Base-by-base conservation (phyloP, 2,888 invertebrate species). In the Thecophora atra region DNA sequence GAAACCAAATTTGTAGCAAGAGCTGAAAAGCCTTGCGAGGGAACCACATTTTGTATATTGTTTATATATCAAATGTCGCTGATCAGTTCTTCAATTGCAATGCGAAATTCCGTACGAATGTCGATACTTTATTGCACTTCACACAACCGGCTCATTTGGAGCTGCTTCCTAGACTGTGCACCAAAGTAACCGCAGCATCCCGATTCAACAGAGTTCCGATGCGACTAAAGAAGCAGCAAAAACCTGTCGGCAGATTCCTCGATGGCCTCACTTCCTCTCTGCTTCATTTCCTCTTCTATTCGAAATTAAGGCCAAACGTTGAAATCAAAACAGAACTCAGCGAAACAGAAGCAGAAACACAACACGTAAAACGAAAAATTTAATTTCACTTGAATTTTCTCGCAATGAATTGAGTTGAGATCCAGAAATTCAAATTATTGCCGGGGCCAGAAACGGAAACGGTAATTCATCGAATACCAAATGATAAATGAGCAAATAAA, bases 281-380 rank as follows among this genome's bases (percentile, higher is more conserved):
- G 74, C 72, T 76, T 76, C 75, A 75, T 78, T 79, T 78, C 78
- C 78, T 75, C 72, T 77, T 79, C 78, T 78, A 78, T 76, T 79
- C 75, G 47, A 76, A 78, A 78, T 78, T 78, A 78, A 76, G 77
- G 77, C 74, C 78, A 77, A 76, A 74, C 66, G 3, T 73, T 70
- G 69, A 74, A 44, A 26, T n/a, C 44, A 26, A 65, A 37, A 56
- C 42, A 8, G 37, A 5, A 65, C 58, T 66, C 42, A 70, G 11
- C 42, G 30, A 54, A 54, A 56, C 17, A 15, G 17, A 47, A n/a
- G 11, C 5, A n/a, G n/a, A 58, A 69, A 21, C 6, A 44, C 24
- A 47, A 13, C 42, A 63, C n/a, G 11, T 37, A 15, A 58, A 21
- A 7, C 7, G 51, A 65, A n/a, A 26, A 17, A 47, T 62, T 54